Evolutionary conservation across 2,797 vertebrate species (phyloP).

Genomic region (Sarcophilus harrisii): DNA sequence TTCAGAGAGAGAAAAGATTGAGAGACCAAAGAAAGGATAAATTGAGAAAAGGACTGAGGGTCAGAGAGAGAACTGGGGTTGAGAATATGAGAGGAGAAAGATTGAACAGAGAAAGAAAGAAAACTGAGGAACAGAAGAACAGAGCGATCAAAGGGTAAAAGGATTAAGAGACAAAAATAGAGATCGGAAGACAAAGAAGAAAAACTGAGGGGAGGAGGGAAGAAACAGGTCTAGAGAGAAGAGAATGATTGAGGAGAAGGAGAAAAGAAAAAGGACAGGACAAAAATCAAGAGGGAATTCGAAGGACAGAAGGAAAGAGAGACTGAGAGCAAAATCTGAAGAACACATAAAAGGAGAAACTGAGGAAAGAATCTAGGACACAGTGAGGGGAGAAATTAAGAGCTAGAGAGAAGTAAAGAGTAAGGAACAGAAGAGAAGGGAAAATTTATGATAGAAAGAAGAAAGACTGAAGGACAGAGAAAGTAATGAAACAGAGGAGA

Average conservation of each 20-base stretch:
- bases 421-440: background rate
- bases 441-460: background rate
- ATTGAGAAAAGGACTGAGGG: background rate
- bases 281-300: background rate
- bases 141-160: background rate
- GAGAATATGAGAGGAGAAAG: background rate
- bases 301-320: background rate
- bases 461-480: background rate
- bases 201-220: background rate
- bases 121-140: background rate
- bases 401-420: background rate
- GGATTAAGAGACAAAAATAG: background rate
- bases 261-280: background rate
- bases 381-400: background rate
- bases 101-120: background rate
- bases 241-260: background rate
- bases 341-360: background rate
- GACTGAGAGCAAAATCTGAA: background rate
- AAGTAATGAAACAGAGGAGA: background rate
- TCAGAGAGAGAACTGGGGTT: background rate
- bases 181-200: background rate
- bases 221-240: background rate
- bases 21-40: background rate
- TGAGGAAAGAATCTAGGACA: background rate
- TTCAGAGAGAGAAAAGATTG: background rate